phyloP scores from a whole-genome alignment of 2,888 invertebrate species.

The Halictus ligatus region DNA sequence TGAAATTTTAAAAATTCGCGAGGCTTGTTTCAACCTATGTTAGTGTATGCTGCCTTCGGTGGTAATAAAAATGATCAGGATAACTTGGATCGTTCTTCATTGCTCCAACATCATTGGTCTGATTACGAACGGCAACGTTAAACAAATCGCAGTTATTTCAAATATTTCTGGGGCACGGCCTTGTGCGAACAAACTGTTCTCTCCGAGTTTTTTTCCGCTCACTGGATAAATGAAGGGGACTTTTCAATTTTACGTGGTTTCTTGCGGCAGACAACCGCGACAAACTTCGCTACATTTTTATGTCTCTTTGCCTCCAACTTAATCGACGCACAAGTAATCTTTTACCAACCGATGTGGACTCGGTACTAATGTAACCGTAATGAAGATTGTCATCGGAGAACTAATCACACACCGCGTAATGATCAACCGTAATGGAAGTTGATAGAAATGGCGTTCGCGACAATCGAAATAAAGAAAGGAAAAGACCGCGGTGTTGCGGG shows the following conservation, averaged over 20 bases:
- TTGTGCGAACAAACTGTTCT: slow-evolving; percentile 32
- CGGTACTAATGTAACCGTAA: not conserved
- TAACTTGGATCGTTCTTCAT: not conserved
- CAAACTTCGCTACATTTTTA: not conserved
- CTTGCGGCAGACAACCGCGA: not conserved
- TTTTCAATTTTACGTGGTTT: slow-evolving; percentile 23
- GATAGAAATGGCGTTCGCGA: not conserved
- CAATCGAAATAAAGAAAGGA: not conserved
- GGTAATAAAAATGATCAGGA: not conserved
- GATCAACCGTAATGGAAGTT: not conserved
- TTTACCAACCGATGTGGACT: not conserved
- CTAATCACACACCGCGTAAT: not conserved
- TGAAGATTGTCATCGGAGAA: not conserved
- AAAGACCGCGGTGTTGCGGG: not conserved
- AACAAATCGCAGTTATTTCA: slow-evolving; percentile 23
- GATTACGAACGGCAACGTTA: not conserved
- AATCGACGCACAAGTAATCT: not conserved
- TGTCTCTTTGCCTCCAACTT: not conserved
- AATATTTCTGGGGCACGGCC: slow-evolving; percentile 41
- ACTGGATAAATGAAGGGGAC: slow-evolving; percentile 36
- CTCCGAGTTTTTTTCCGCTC: slow-evolving; percentile 28
- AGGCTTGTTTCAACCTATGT: not conserved
- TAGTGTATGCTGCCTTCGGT: not conserved
- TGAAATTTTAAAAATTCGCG: not conserved
- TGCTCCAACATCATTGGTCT: not conserved